Evolutionary conservation across 2,113 vertebrate species (phyloP), one percentile per base, ranked within the genome.

Genomic region (Anoura caudifer): DNA sequence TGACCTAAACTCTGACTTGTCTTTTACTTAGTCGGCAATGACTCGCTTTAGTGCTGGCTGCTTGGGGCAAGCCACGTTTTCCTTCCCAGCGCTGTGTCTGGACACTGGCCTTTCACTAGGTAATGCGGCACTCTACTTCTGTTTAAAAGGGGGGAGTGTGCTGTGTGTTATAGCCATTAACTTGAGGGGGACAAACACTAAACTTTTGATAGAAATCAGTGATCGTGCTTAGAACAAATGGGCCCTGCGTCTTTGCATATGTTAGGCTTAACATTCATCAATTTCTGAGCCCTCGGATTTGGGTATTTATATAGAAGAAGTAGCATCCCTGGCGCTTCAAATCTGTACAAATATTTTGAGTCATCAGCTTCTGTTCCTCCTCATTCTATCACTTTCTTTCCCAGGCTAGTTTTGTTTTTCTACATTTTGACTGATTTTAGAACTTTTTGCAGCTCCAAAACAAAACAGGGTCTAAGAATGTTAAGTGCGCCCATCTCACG

Each of bases 401-500:
- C 43, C 26, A 50, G 43, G 12, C 72, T 70, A 70, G 0, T 52
- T 47, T 70, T 43, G 5, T 43, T 20, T 67, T 61, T 81, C 56
- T 70, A 8, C 50, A 1, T 92, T 65, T n/a, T 45, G 7, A 76
- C 76, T 87, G 38, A 87, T 86, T 93, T 82, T 33, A 86, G 17
- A 85, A 87, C 17, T 41, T 75, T 92, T 61, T 26, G 1, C 10
- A 16, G 7, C 76, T 96, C 94, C 79, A 61, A 65, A 91, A 92
- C 90, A 92, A 63, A 94, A 63, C 50, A 87, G 70, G 59, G 33
- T 94, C 61, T 85, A 26, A 94, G 41, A 73, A 88, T 84, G 81
- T 92, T 92, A 24, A 96, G 81, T 93, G 77, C 97, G 86, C 82
- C 84, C 88, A 6, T 88, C 92, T 77, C 16, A 22, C 5, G 15